Base-by-base conservation (phyloP, 2,113 vertebrate genomes). In the Myocastor coypus region DNA sequence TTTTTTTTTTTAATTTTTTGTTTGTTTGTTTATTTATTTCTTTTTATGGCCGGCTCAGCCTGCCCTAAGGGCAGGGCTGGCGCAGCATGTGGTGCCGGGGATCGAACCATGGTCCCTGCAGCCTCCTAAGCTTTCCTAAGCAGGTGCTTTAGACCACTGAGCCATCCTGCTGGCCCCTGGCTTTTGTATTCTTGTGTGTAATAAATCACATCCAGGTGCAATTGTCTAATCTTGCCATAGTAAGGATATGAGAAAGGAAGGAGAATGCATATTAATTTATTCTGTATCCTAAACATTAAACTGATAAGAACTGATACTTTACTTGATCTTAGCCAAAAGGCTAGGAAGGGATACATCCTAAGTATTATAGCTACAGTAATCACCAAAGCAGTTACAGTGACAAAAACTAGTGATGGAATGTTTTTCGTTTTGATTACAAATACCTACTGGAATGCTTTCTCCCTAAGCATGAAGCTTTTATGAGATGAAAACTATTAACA, bases 271-370 rank as follows among this genome's bases (percentile, higher is more conserved):
- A 85, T 92, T 24, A 46, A 57, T 73, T 80, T 85, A 59, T 92
- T 95, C 92, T 80, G 34, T 28, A 63, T 59, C 34, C 73, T 87
- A 69, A 89, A 52, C n/a, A 63, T 66, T 81, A 73, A 55, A 55
- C 55, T 55, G 55, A 16, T 55, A 55, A 55, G 55, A 55, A 55
- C 55, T 14, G 14, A 55, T 16, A 55, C 55, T 55, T 16, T 4
- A 55, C 55, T 55, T 55, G 55, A 55, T 55, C 55, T 55, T 55
- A 16, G 55, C 55, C 55, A 55, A 55, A 55, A 55, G 55, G 55
- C 14, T 55, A 55, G 16, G 55, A 55, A 55, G 55, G 2, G 14
- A 55, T 55, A 55, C 34, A 63, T 63, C 34, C 73, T 87, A 69
- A 89, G 42, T 40, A 63, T 66, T 81, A 78, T 22, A 52, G 28